Evolutionary conservation across 2,888 invertebrate species (phyloP).

Genomic region (Drosophila emarginata): DNA sequence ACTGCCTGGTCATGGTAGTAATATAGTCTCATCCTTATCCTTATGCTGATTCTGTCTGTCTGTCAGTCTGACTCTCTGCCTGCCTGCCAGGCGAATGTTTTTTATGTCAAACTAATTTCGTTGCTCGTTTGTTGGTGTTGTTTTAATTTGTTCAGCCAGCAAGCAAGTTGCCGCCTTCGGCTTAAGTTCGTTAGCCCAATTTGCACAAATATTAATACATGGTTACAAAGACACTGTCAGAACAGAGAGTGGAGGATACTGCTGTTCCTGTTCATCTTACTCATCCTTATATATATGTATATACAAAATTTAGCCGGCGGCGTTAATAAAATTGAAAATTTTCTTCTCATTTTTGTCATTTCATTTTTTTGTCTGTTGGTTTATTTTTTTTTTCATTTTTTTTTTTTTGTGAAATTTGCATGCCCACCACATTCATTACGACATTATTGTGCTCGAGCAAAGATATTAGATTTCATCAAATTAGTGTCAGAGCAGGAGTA

Average conservation of each 20-base stretch:
- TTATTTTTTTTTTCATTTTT: neutral
- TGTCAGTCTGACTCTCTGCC: too few species aligned
- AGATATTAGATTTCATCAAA: slow-evolving; percentile 69
- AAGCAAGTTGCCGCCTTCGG: slow-evolving; percentile 45
- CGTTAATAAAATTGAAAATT: slow-evolving; percentile 63
- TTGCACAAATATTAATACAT: slow-evolving; percentile 73
- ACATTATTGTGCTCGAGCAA: slow-evolving; percentile 62
- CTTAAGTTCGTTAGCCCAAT: slow-evolving; percentile 77
- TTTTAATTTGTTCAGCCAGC: slow-evolving; percentile 64
- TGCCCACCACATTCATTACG: slow-evolving; percentile 65
- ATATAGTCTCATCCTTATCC: neutral
- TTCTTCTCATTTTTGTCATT: slow-evolving; percentile 19
- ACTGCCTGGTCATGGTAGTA: neutral
- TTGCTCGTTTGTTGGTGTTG: slow-evolving; percentile 74
- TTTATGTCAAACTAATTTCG: slow-evolving; percentile 76
- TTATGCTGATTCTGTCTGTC: slow-evolving; percentile 12
- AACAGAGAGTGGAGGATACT: slow-evolving; percentile 10
- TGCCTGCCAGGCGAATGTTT: slow-evolving; percentile 48
- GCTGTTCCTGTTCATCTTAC: neutral
- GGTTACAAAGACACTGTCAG: slow-evolving; percentile 60
- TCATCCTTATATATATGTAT: neutral
- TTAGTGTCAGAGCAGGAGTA: slow-evolving; percentile 27
- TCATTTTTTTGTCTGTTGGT: slow-evolving; percentile 9
- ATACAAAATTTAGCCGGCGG: slow-evolving; percentile 31
- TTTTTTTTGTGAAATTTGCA: slow-evolving; percentile 1